Percentiles rank a stretch among this genome's conserved stretches.
Conservation (phyloP, 2,888 invertebrate species). For the Carpatolechia fugitivella region DNA sequence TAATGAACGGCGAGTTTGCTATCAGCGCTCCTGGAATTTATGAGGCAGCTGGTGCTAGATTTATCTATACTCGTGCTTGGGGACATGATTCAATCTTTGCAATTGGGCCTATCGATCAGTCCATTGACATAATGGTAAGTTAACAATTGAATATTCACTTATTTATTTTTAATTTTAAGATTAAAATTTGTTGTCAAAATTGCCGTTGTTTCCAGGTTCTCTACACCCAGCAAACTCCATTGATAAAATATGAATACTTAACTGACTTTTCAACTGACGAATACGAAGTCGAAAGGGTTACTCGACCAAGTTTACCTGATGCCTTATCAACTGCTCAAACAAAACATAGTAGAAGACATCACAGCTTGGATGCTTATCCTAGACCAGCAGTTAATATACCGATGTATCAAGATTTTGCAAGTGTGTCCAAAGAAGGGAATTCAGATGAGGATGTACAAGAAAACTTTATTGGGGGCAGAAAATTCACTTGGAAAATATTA, state of each 20-base stretch:
- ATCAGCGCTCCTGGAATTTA: slow-evolving; percentile 86
- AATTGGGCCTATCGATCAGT: slow-evolving; percentile 87
- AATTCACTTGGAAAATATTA: slow-evolving; percentile 87
- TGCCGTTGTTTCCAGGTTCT: slow-evolving; percentile 87
- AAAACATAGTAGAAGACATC: slow-evolving; percentile 63
- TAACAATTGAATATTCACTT: not conserved
- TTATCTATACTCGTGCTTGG: slow-evolving; percentile 87
- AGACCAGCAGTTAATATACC: slow-evolving; percentile 31
- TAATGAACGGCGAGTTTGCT: slow-evolving; percentile 91
- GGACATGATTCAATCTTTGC: slow-evolving; percentile 87
- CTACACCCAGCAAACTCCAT: slow-evolving; percentile 90
- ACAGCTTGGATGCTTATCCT: slow-evolving; percentile 47
- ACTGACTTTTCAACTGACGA: slow-evolving; percentile 81
- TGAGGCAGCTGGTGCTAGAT: slow-evolving; percentile 88
- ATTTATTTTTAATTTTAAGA: no score
- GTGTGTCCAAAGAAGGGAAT: slow-evolving; percentile 37
- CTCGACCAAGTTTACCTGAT: slow-evolving; percentile 42
- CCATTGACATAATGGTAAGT: slow-evolving; percentile 89
- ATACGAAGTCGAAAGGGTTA: slow-evolving; percentile 48
- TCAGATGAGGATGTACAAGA: slow-evolving; percentile 44
- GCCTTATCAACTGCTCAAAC: slow-evolving; percentile 36
- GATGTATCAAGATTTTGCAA: slow-evolving; percentile 39
- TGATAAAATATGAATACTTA: slow-evolving; percentile 94
- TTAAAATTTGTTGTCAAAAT: no score
- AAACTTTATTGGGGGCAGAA: slow-evolving; percentile 67